Base-by-base conservation (phyloP, 1,140 invertebrate genomes). In the Araneus ventricosus region DNA sequence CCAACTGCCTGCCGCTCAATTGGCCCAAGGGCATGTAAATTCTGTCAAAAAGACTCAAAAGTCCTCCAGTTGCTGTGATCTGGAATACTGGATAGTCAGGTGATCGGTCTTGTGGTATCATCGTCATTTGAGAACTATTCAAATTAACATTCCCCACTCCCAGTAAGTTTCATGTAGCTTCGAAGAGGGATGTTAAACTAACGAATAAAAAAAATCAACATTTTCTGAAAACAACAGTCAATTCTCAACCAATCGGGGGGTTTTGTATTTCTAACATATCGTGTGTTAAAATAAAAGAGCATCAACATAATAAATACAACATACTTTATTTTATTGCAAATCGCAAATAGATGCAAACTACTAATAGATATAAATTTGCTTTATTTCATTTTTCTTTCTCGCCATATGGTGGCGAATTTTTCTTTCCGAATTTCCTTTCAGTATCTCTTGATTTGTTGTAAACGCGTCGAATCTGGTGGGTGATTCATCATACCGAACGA, bases 311-410 rank as follows among this genome's bases (percentile, higher is more conserved):
- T 20, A 4, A 22, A n/a, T 24, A 24, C 24, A 14, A 14, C 8
- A 14, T 61, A 22, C 0, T 4, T 22, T 20, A 61, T 61, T 61
- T 4, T n/a, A n/a, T 61, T 61, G 24, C 30, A 20, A 75, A 30
- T 34, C 34, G 24, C n/a, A 75, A 75, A 75, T 75, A 75, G 67
- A 75, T 75, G 17, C n/a, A n/a, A n/a, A 67, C 63, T 75, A 20
- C 10, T 30, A 27, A 75, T 70, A 75, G 17, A 75, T 75, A 30
- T 75, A 34, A 22, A 17, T 1, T 59, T 59, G 0, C 14, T 70
- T 30, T 34, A 17, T 37, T 37, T 37, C 14, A 3, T 67, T 67
- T 67, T 67, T 67, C n/a, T n/a, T n/a, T 10, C 63, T n/a, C 63
- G 24, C 63, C 8, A 4, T 10, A 67, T 67, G n/a, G 63, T 67